Evolutionary conservation across 2,888 invertebrate species (phyloP).

Genomic region (Steinernema carpocapsae): DNA sequence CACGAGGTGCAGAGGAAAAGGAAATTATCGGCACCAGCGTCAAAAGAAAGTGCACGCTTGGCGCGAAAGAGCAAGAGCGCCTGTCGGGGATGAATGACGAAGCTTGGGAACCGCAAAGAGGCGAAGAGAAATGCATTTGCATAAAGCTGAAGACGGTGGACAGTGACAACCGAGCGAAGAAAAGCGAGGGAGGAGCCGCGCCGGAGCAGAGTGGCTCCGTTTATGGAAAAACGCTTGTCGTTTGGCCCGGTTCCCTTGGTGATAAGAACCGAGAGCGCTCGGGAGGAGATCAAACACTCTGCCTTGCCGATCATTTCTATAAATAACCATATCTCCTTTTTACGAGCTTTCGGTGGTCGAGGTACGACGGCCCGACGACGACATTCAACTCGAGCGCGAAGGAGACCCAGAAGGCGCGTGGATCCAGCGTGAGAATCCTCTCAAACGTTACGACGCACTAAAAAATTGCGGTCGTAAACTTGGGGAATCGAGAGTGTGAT

Average conservation of each 20-base stretch:
- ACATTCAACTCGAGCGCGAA: too few relatives aligned
- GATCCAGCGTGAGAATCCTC: too few relatives aligned
- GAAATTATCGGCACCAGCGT: neutral
- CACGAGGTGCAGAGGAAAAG: neutral
- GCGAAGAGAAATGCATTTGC: neutral
- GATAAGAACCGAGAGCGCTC: conserved; percentile 4
- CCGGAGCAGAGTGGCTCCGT: conserved; percentile 1
- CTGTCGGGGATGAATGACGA: neutral
- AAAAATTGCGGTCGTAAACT: too few relatives aligned
- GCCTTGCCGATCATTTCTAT: neutral
- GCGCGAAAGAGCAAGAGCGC: neutral
- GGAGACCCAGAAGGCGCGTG: too few relatives aligned
- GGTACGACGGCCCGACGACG: neutral
- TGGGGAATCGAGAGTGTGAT: too few relatives aligned
- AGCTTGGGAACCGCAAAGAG: neutral
- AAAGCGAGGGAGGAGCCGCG: conserved; percentile 3
- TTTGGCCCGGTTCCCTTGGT: conserved; percentile 13
- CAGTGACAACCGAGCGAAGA: neutral
- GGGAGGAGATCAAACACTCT: conserved; percentile 4
- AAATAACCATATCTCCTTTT: neutral
- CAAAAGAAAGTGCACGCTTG: neutral
- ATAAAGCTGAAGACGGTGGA: conserved; percentile 9
- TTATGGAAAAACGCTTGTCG: conserved; percentile 34
- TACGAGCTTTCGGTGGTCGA: neutral
- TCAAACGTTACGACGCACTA: too few relatives aligned